These are phyloP conservation scores for Hymenochirus boettgeri DNA, from an alignment of 2,113 vertebrate genomes.

Conservation along the genomic window DNA sequence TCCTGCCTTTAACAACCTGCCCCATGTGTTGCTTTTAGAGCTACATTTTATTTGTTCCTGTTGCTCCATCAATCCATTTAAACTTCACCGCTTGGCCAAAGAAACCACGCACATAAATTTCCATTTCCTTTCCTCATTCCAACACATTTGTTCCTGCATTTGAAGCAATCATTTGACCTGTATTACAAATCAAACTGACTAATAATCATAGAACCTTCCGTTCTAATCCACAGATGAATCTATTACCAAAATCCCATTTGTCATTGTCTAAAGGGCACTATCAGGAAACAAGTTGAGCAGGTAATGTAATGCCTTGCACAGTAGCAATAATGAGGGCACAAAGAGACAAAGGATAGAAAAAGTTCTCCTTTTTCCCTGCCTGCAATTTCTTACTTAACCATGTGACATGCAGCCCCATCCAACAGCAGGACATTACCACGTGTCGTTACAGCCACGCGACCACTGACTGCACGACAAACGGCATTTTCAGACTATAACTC, in stretches of 20 bases:
- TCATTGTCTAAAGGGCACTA: not conserved
- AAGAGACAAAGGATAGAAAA: no score
- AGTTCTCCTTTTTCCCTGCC: no score
- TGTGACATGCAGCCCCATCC: no score
- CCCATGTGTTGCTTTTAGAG: not conserved
- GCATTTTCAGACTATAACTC: no score
- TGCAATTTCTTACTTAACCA: no score
- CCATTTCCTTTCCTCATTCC: not conserved
- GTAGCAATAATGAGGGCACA: no score
- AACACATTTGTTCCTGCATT: not conserved
- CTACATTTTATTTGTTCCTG: not conserved
- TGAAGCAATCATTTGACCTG: not conserved
- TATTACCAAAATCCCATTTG: not conserved
- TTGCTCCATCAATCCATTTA: not conserved
- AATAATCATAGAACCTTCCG: not conserved
- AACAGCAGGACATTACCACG: no score
- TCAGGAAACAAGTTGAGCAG: not conserved
- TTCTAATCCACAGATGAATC: not conserved
- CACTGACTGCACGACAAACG: no score
- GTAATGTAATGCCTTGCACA: no score
- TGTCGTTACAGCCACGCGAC: no score
- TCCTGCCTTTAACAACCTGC: conserved; percentile 1
- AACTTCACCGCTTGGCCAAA: not conserved
- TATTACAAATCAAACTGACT: not conserved
- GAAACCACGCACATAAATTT: not conserved